Percentiles rank a stretch among this genome's conserved stretches.
These are phyloP conservation scores for Bombus affinis DNA, from an alignment of 1,140 invertebrate species.

Conservation along the genomic window DNA sequence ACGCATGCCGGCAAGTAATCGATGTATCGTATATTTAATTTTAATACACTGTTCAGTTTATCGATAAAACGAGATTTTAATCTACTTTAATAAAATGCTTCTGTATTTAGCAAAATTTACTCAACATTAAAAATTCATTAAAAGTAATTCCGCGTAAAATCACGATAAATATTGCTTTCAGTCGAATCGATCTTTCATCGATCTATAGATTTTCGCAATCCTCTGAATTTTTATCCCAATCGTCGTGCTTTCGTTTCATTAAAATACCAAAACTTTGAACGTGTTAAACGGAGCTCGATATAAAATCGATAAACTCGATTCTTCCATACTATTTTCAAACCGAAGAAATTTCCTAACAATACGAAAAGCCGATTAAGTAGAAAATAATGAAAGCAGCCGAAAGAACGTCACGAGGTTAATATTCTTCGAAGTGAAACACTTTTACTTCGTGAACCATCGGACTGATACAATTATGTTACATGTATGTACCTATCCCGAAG, in stretches of 20 bases:
- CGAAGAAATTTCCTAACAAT: no score
- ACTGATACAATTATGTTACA: background rate
- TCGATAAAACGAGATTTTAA: background rate
- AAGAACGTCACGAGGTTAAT: background rate
- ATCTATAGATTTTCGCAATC: no score
- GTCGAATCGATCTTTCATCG: background rate
- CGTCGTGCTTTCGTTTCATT: no score
- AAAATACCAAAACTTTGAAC: no score
- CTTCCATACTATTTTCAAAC: no score
- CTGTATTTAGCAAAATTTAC: background rate
- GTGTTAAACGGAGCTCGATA: no score
- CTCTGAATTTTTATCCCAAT: background rate
- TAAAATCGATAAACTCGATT: no score
- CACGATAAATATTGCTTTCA: background rate
- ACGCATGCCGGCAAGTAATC: no score
- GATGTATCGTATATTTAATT: no score
- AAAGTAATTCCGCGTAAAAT: background rate
- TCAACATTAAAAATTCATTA: background rate
- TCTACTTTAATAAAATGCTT: background rate
- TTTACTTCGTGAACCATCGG: background rate
- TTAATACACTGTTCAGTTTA: no score
- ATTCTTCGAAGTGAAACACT: background rate
- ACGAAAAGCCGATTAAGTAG: no score
- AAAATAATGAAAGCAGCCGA: no score
- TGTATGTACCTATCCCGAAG: background rate